Evolutionary conservation across 2,797 vertebrate genomes (phyloP), one percentile per base, ranked within the genome.

Genomic region (Karalla daura): DNA sequence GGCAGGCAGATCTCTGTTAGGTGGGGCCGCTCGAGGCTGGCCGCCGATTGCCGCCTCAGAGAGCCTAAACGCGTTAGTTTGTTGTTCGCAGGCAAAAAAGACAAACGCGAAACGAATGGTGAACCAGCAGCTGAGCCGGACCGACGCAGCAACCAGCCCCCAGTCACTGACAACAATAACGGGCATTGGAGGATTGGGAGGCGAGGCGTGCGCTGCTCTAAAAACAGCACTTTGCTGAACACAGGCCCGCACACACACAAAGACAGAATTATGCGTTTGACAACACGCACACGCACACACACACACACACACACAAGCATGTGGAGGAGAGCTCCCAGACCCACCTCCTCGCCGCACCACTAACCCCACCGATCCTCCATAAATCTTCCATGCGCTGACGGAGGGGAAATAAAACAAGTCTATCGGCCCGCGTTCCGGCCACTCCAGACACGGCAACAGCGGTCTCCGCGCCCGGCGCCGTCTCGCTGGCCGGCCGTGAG

Each of bases 391-490:
- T 41, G 45, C 7, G 27, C 76, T 65, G 74, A 78, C 54, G 4
- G 58, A 65, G 41, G 60, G 61, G 63, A 68, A 81, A 86, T 71
- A 77, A 75, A 84, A 79, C 74, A 65, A 80, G 56, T 77, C 74
- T 71, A 47, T 44, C 9, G 35, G 39, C 56, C 79, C 65, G 67
- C 68, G 75, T 78, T 79, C 78, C 61, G 84, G 68, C 58, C 51
- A 67, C 70, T 77, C 35, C 52, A 70, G 68, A 78, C 54, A 44
- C 20, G 36, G 50, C 56, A 70, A 70, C 46, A 55, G 67, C 52
- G 32, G 52, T 46, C 51, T 37, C 66, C 63, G 61, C 51, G 61
- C 66, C 67, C 36, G 10, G 37, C 71, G 59, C 78, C 56, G 44
- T 78, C 63, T 64, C 55, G 35, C 70, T 1, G 13, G 43, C 63